These are phyloP conservation scores for Gavia stellata DNA, from an alignment of 2,113 vertebrate species.

Conservation along the genomic window DNA sequence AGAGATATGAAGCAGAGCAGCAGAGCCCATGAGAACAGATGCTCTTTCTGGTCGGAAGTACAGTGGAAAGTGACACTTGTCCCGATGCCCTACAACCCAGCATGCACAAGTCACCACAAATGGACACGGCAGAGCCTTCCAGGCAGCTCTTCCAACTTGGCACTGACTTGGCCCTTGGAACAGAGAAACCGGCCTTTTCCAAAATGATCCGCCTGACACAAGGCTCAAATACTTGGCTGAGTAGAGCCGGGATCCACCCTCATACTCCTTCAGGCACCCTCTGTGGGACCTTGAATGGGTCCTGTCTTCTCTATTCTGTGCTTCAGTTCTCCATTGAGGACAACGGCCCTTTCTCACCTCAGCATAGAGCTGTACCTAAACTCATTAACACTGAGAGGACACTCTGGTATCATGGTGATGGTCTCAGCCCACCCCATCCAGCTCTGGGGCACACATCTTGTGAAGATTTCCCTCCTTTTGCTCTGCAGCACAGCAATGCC, in stretches of 20 bases:
- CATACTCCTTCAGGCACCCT: neutral
- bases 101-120: neutral
- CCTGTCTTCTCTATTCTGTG: neutral
- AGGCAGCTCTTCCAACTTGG: neutral
- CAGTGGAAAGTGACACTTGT: neutral
- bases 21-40: neutral
- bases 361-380: neutral
- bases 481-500: neutral
- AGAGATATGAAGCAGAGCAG: neutral
- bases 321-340: neutral
- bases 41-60: neutral
- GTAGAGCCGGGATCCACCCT: neutral
- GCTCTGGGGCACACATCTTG: neutral
- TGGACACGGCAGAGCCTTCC: neutral
- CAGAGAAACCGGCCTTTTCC: neutral
- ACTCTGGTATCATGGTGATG: neutral
- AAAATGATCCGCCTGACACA: neutral
- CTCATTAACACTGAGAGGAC: neutral
- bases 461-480: neutral
- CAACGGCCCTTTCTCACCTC: neutral
- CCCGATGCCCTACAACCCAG: neutral
- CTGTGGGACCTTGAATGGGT: neutral
- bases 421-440: neutral
- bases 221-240: slow-evolving; percentile 15
- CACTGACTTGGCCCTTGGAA: neutral